These are phyloP conservation scores for Onychomys leucogaster DNA, from an alignment of 2,797 vertebrate species.

Conservation along the genomic window DNA sequence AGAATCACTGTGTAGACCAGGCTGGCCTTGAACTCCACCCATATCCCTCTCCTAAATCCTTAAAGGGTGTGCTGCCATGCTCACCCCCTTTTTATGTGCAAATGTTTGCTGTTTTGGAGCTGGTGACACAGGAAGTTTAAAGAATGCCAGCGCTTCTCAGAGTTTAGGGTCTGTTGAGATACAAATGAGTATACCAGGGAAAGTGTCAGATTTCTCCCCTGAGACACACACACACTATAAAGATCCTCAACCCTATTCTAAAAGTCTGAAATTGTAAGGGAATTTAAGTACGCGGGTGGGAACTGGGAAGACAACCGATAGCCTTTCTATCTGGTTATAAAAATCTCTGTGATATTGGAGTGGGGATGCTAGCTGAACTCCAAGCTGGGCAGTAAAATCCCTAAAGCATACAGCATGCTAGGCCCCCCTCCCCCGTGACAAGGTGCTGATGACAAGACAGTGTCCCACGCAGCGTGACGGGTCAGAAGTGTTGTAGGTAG, in stretches of 20 bases:
- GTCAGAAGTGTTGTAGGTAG: not conserved
- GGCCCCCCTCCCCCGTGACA: not conserved
- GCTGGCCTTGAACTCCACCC: not conserved
- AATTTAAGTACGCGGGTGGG: not conserved
- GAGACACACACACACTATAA: not conserved
- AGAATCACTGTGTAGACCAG: no score
- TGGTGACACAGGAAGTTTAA: not conserved
- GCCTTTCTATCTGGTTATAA: slow-evolving; percentile 5
- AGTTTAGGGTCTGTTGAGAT: slow-evolving; percentile 5
- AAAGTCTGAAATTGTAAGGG: slow-evolving; percentile 6
- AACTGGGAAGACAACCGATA: not conserved
- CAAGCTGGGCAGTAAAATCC: not conserved
- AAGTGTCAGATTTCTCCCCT: not conserved
- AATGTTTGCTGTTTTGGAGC: slow-evolving; percentile 11
- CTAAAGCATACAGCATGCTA: not conserved
- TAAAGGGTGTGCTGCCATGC: not conserved
- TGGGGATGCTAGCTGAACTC: not conserved
- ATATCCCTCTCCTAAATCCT: not conserved
- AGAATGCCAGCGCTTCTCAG: not conserved
- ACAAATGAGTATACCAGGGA: not conserved
- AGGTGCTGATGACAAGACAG: not conserved
- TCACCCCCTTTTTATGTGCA: not conserved
- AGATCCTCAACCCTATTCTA: not conserved
- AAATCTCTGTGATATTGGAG: slow-evolving; percentile 21
- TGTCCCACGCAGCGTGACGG: not conserved